Evolutionary conservation across 2,797 vertebrate species (phyloP).

Genomic region (Enteromius unitaeniatus): DNA sequence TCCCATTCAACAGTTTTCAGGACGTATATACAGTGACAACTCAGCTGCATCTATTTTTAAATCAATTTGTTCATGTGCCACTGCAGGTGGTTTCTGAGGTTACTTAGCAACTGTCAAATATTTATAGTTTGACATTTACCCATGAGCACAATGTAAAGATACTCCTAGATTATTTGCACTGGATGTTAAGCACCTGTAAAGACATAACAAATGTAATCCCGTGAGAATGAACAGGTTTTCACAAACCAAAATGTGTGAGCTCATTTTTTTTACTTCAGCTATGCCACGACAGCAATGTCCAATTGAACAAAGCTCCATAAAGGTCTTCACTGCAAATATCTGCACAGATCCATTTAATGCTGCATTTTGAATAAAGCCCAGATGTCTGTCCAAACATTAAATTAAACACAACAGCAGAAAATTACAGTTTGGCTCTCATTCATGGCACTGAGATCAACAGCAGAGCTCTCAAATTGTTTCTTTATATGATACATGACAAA

Average conservation of each 20-base stretch:
- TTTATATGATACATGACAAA: not conserved
- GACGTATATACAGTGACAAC: slow-evolving; percentile 14
- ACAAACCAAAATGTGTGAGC: not conserved
- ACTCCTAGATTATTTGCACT: slow-evolving; percentile 33
- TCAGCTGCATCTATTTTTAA: slow-evolving; percentile 49
- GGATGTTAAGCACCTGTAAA: slow-evolving; percentile 32
- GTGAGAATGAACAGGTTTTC: slow-evolving; percentile 17
- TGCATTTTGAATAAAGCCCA: not conserved
- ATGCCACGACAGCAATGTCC: not conserved
- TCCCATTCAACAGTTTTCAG: slow-evolving; percentile 17
- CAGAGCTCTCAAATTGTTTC: not conserved
- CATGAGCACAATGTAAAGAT: slow-evolving; percentile 37
- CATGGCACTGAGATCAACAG: slow-evolving; percentile 11
- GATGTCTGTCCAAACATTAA: slow-evolving; percentile 20
- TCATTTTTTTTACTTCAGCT: not conserved
- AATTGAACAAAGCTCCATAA: not conserved
- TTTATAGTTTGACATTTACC: slow-evolving; percentile 58
- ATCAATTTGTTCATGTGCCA: slow-evolving; percentile 40
- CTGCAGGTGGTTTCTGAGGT: slow-evolving; percentile 54
- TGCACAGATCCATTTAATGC: not conserved
- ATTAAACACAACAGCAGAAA: slow-evolving; percentile 18
- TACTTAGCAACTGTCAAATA: slow-evolving; percentile 63
- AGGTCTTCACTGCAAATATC: slow-evolving; percentile 12
- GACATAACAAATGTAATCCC: slow-evolving; percentile 20
- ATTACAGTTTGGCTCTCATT: not conserved